These are phyloP conservation scores for Glaucopsyche alexis DNA, from an alignment of 2,888 invertebrate species.

Conservation along the genomic window DNA sequence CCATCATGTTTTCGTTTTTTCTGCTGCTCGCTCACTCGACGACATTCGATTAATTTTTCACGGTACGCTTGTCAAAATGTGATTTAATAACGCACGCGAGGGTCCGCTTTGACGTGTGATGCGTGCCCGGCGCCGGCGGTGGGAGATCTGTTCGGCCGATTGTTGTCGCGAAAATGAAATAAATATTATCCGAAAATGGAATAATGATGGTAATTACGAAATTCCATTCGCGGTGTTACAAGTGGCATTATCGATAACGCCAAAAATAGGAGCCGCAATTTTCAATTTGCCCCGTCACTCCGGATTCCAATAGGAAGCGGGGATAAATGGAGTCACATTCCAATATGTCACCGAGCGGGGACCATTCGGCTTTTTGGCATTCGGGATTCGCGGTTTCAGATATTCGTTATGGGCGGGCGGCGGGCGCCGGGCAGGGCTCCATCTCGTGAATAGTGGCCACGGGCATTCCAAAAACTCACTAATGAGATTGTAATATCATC, in stretches of 20 bases:
- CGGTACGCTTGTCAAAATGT: slow-evolving; percentile 79
- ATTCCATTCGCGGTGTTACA: slow-evolving; percentile 51
- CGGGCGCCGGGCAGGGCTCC: slow-evolving; percentile 39
- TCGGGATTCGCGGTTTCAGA: slow-evolving; percentile 63
- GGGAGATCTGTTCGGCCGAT: slow-evolving; percentile 8
- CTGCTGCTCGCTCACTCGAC: slow-evolving; percentile 64
- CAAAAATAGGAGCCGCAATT: slow-evolving; percentile 77
- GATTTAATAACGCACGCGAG: slow-evolving; percentile 72
- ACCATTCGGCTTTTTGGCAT: slow-evolving; percentile 70
- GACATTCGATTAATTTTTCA: slow-evolving; percentile 79
- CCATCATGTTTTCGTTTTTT: slow-evolving; percentile 73
- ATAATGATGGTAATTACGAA: slow-evolving; percentile 43
- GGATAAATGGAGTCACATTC: slow-evolving; percentile 80
- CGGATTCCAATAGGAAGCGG: slow-evolving; percentile 79
- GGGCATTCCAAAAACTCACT: slow-evolving; percentile 58
- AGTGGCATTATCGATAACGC: slow-evolving; percentile 71
- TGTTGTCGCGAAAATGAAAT: slow-evolving; percentile 4
- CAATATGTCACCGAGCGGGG: slow-evolving; percentile 76
- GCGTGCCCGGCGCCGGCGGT: slow-evolving; percentile 48
- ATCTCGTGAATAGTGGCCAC: slow-evolving; percentile 61
- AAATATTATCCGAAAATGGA: slow-evolving; percentile 37
- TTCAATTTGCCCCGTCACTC: slow-evolving; percentile 79
- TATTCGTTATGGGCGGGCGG: slow-evolving; percentile 48
- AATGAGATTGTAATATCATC: slow-evolving; percentile 66
- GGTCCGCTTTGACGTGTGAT: slow-evolving; percentile 72